Percentiles rank a stretch among this genome's conserved stretches.
Evolutionary conservation across 2,888 invertebrate species (phyloP).

Genomic region (Unio delphinus): DNA sequence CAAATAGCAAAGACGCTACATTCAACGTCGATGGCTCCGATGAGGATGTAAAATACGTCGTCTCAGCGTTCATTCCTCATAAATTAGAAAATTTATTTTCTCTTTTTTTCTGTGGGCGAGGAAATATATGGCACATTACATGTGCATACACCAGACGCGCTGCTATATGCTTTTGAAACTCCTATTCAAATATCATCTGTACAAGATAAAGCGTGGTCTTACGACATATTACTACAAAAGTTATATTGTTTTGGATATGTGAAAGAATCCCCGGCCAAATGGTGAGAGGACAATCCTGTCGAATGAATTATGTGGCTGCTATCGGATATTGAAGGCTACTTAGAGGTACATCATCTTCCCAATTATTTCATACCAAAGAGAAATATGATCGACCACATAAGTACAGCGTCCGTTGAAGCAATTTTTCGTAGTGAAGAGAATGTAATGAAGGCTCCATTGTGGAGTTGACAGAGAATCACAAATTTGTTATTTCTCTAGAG

Average conservation of each 20-base stretch:
- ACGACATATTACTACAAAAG: slow-evolving; percentile 10
- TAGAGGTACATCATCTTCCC: neutral
- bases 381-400: slow-evolving; percentile 6
- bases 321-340: neutral
- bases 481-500: slow-evolving; percentile 8
- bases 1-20: no score
- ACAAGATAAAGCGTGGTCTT: slow-evolving; percentile 7
- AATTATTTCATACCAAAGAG: slow-evolving; percentile 9
- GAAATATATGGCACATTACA: no score
- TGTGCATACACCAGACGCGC: slow-evolving; percentile 1
- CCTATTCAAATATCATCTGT: slow-evolving; percentile 1
- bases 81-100: no score
- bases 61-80: no score
- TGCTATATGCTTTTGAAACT: slow-evolving; percentile 9
- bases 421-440: neutral
- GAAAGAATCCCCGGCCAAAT: slow-evolving; percentile 3
- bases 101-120: no score
- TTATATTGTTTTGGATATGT: slow-evolving; percentile 5
- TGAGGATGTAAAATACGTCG: no score
- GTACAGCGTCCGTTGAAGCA: neutral
- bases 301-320: slow-evolving; percentile 5
- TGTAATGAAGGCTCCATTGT: neutral
- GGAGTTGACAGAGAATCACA: neutral
- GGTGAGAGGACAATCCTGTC: neutral
- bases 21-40: no score